Conservation (phyloP, 2,797 vertebrate genomes). For the Malurus leucopterus region DNA sequence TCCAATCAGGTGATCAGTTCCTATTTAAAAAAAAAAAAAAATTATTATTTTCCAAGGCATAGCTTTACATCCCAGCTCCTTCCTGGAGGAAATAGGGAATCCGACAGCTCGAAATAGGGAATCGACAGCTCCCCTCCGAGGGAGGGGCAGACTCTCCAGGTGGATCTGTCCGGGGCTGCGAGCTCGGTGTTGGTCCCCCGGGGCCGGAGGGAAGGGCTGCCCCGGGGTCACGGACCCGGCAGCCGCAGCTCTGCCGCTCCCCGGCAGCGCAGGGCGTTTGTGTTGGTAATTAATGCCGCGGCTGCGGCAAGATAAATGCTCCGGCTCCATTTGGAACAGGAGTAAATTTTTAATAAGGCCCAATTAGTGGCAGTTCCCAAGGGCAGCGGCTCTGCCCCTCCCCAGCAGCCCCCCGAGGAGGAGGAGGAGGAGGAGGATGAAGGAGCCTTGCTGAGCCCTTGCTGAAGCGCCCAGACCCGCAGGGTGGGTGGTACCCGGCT, state of each 20-base stretch:
- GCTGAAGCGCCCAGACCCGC: not conserved
- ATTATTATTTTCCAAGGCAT: not conserved
- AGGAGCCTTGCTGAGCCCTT: not conserved
- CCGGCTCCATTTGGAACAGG: conserved; percentile 26
- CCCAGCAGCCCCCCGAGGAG: not conserved
- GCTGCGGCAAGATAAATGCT: conserved; percentile 32
- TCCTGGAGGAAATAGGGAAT: not conserved
- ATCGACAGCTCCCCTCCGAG: no score
- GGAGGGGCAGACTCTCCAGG: not conserved
- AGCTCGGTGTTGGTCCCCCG: not conserved
- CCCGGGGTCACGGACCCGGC: not conserved
- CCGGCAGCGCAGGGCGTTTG: not conserved
- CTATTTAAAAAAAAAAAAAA: not conserved
- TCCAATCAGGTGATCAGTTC: not conserved
- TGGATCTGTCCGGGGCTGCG: not conserved
- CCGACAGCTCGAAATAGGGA: no score
- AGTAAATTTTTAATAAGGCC: conserved; percentile 49
- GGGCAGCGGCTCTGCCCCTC: not conserved
- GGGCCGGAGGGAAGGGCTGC: not conserved
- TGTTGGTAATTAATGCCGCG: conserved; percentile 38
- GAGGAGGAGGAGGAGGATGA: not conserved
- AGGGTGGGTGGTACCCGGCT: not conserved
- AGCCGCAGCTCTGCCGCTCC: not conserved
- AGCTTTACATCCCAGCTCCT: not conserved
- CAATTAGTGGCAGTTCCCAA: conserved; percentile 26